Evolutionary conservation across 2,113 vertebrate species (phyloP).

Genomic region (Oryzias curvinotus): DNA sequence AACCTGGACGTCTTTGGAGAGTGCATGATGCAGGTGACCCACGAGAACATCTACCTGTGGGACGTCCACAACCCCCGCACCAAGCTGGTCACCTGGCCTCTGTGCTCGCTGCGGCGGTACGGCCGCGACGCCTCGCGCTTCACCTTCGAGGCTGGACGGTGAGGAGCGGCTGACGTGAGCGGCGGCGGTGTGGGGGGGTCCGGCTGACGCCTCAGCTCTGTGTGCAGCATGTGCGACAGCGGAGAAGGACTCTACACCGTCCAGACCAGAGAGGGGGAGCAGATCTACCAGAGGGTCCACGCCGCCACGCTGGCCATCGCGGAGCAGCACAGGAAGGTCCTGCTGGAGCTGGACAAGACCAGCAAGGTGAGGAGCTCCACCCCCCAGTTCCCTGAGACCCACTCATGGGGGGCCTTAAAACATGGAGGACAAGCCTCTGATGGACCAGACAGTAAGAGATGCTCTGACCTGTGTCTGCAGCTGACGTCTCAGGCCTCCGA

Average conservation of each 20-base stretch:
- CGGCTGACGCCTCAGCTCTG: not conserved
- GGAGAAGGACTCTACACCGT: constrained; percentile 97
- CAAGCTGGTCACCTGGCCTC: constrained; percentile 94
- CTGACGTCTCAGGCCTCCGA: constrained; percentile 86
- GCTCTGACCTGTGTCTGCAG: constrained; percentile 56
- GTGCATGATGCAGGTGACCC: constrained; percentile 96
- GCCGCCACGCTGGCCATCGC: constrained; percentile 91
- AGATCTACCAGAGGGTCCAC: constrained; percentile 97
- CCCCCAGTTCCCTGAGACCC: too few relatives aligned
- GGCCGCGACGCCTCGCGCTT: constrained; percentile 91
- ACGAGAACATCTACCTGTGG: constrained; percentile 99
- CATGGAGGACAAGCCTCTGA: too few relatives aligned
- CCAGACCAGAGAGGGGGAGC: constrained; percentile 94
- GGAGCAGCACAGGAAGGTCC: constrained; percentile 92
- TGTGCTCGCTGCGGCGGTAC: constrained; percentile 91
- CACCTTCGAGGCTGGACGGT: constrained; percentile 95
- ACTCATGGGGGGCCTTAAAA: too few relatives aligned
- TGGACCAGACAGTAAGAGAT: too few relatives aligned
- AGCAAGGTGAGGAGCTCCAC: constrained; percentile 79
- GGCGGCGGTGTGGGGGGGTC: not conserved
- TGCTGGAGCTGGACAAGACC: constrained; percentile 94
- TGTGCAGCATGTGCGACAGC: constrained; percentile 89
- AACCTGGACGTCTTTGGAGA: constrained; percentile 95
- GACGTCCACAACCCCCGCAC: constrained; percentile 90
- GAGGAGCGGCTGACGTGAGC: constrained; percentile 16